Conservation (phyloP, 2,113 vertebrate species). For the Sander vitreus region DNA sequence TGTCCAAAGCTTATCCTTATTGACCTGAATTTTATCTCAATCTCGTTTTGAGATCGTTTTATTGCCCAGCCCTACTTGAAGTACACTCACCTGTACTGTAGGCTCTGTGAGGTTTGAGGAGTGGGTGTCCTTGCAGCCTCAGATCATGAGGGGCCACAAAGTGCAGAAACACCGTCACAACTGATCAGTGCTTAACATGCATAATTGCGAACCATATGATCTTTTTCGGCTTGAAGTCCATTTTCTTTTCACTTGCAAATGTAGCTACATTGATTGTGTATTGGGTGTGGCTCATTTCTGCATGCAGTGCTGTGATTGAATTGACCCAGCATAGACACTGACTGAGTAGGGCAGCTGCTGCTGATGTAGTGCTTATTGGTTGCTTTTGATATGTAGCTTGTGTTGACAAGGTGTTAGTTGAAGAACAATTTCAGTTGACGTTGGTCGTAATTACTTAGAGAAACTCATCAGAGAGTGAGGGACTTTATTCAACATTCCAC, state of each 20-base stretch:
- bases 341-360: constrained; percentile 3
- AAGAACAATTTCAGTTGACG: constrained; percentile 11
- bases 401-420: constrained; percentile 17
- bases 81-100: not conserved
- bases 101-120: not conserved
- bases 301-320: not conserved
- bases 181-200: too few species aligned
- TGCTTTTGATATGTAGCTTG: constrained; percentile 11
- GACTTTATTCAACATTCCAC: constrained; percentile 8
- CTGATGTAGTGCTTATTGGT: constrained; percentile 15
- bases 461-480: not conserved
- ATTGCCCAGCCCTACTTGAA: too few species aligned
- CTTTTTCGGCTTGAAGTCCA: not conserved
- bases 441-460: not conserved
- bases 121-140: not conserved
- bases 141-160: not conserved
- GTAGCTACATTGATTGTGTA: not conserved
- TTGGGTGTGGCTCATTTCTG: not conserved
- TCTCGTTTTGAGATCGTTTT: too few species aligned
- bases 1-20: too few species aligned
- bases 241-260: not conserved
- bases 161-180: not conserved
- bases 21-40: too few species aligned
- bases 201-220: not conserved
- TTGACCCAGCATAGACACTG: not conserved